A percentile compares a stretch with the other conserved stretches of the same genome.
Conservation (phyloP, 2,797 vertebrate species). For the Cygnus olor region DNA sequence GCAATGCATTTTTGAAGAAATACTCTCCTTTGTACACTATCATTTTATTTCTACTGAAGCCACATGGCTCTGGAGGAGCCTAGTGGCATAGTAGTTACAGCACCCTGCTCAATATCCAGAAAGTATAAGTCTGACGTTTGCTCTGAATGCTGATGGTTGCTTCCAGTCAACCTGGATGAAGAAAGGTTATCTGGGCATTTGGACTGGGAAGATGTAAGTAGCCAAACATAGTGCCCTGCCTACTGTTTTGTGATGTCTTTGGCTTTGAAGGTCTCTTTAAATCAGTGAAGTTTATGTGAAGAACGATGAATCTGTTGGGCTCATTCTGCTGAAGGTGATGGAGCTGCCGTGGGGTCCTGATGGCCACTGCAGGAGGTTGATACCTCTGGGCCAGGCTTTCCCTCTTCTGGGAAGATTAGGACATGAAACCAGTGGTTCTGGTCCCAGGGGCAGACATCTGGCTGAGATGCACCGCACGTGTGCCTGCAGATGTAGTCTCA, state of each 20-base stretch:
- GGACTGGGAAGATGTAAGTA: neutral
- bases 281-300: neutral
- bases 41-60: neutral
- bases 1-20: neutral
- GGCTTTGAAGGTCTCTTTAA: neutral
- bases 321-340: fast-evolving
- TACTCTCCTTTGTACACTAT: neutral
- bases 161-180: neutral
- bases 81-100: neutral
- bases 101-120: neutral
- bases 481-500: neutral
- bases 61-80: neutral
- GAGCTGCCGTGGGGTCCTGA: neutral
- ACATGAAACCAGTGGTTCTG: fast-evolving
- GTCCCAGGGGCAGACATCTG: neutral
- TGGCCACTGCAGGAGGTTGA: neutral
- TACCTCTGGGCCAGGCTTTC: neutral
- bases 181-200: neutral
- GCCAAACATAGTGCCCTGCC: neutral
- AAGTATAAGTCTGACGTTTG: neutral
- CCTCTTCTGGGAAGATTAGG: neutral
- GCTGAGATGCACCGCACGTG: neutral
- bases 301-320: neutral
- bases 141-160: neutral
- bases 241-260: neutral